Evolutionary conservation across 2,113 vertebrate species (phyloP).

Genomic region (Urocitellus parryii): DNA sequence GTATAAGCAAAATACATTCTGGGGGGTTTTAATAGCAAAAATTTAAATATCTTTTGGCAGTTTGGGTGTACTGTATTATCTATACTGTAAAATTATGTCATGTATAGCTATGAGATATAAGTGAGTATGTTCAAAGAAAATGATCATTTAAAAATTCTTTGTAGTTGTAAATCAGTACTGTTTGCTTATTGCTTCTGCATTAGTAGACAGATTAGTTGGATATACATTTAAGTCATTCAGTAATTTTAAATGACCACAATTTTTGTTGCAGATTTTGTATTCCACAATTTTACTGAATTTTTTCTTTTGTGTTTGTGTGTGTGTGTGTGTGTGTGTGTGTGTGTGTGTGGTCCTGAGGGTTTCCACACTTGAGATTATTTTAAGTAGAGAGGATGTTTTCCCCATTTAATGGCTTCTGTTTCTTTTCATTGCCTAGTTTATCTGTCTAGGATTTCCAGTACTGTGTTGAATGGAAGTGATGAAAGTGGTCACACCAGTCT

Average conservation of each 20-base stretch:
- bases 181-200: not conserved
- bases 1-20: not conserved
- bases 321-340: not conserved
- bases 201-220: not conserved
- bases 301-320: not conserved
- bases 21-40: not conserved
- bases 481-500: not conserved
- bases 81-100: not conserved
- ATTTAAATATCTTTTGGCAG: not conserved
- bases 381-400: not conserved
- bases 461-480: not conserved
- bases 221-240: not conserved
- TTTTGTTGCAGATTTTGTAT: not conserved
- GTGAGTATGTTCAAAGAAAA: not conserved
- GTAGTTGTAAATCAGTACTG: not conserved
- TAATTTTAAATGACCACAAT: not conserved
- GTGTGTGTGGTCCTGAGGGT: not conserved
- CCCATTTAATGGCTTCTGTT: not conserved
- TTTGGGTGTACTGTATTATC: not conserved
- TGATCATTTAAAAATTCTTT: conserved; percentile 15
- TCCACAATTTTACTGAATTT: not conserved
- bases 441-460: not conserved
- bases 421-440: not conserved
- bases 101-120: not conserved
- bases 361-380: not conserved